Percentiles rank a stretch among this genome's conserved stretches.
Evolutionary conservation across 2,888 invertebrate species (phyloP).

Genomic region (Drosophila neotestacea): DNA sequence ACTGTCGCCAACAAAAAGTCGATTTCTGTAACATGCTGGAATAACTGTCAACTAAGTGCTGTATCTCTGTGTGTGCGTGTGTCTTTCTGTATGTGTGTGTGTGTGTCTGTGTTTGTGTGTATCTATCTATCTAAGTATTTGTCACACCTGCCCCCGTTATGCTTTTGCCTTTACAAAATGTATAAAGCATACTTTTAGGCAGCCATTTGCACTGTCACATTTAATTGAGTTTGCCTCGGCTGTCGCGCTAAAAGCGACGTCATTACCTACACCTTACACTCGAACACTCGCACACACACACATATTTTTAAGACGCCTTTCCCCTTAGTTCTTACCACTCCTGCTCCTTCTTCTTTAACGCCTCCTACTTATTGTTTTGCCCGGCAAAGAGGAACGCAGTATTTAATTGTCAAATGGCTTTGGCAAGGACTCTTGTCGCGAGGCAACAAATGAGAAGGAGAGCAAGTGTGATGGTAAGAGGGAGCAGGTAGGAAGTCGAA

Average conservation of each 20-base stretch:
- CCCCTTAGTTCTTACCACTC: background rate
- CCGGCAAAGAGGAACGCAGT: slow-evolving; percentile 55
- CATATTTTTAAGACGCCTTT: slow-evolving; percentile 71
- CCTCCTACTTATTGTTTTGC: slow-evolving; percentile 58
- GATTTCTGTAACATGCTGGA: background rate
- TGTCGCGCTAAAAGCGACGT: slow-evolving; percentile 74
- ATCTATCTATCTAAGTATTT: slow-evolving; percentile 27
- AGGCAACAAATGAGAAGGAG: too few species aligned
- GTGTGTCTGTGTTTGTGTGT: slow-evolving; percentile 27
- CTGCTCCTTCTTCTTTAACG: background rate
- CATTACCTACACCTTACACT: slow-evolving; percentile 54
- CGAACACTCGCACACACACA: slow-evolving; percentile 1
- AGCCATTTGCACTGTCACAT: slow-evolving; percentile 77
- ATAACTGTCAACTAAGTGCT: slow-evolving; percentile 19
- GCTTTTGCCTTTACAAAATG: slow-evolving; percentile 27
- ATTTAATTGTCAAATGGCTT: slow-evolving; percentile 76
- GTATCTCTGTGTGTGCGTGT: background rate
- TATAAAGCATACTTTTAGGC: slow-evolving; percentile 78
- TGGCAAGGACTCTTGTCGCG: slow-evolving; percentile 21
- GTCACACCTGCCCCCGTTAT: slow-evolving; percentile 52
- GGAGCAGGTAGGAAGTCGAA: background rate
- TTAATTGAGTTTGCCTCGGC: slow-evolving; percentile 77
- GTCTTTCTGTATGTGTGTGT: background rate
- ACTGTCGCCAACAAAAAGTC: slow-evolving; percentile 10
- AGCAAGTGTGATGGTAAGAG: background rate